Base-by-base conservation (phyloP, 2,113 vertebrate species). In the Lipophrys pholis region DNA sequence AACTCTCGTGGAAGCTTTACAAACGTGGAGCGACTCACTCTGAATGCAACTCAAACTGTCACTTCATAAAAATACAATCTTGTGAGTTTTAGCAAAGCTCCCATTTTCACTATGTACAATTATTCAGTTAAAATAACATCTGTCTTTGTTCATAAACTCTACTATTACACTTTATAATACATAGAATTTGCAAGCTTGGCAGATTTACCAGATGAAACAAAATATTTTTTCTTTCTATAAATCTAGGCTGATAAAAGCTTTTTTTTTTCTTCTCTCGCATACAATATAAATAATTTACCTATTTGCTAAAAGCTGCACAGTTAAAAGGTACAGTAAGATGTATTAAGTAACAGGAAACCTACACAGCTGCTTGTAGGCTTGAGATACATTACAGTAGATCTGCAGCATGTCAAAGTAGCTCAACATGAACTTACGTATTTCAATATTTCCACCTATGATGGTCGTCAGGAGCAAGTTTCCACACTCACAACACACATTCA, bases 351-450 rank as follows among this genome's bases (percentile, higher is more conserved):
- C 92, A 92, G 90, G 86, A 89, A 90, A 91, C 93, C 89, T 83
- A 87, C 90, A 84, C 76, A 84, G 81, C 90, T 90, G 92, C 84
- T 92, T 94, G 92, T 89, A 92, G 93, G 92, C 92, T 89, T 93
- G 83, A 80, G 85, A 93, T 90, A 95, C 93, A 95, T 95, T 95
- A 96, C 95, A 97, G 95, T 95, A 97, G 94, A 92, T 93, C 90
- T 95, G 95, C 94, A 95, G 94, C 90, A 90, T 94, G 87, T 92
- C 85, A 88, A 93, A 95, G 93, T 94, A 94, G 93, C 93, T 93
- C 69, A 55, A 90, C 90, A 79, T 88, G 78, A 91, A 92, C 76
- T 93, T 91, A 92, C 94, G 92, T 94, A 88, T 93, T 92, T 94
- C 89, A 76, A 83, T 91, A 57, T 59, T 76, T 67, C 76, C 71